phyloP scores from a whole-genome alignment of 2,113 vertebrate genomes.

The Gallinago paraguaiae region DNA sequence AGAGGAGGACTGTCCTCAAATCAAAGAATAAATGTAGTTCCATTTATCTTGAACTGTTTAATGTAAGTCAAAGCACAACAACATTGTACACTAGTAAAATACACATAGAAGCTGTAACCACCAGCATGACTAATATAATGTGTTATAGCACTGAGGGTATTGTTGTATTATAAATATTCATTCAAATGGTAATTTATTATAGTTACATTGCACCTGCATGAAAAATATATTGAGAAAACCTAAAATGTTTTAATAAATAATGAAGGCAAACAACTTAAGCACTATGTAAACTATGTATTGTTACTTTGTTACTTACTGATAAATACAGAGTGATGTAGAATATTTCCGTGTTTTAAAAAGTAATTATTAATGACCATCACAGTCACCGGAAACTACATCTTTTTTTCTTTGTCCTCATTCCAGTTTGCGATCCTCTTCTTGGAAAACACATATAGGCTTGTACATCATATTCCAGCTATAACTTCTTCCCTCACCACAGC shows the following conservation, averaged over 20 bases:
- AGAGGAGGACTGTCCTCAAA: neutral
- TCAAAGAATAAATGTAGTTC: neutral
- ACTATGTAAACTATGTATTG: accelerated
- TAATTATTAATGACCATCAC: neutral
- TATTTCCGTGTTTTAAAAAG: neutral
- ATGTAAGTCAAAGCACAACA: neutral
- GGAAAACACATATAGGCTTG: neutral
- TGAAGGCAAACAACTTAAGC: neutral
- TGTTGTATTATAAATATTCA: slow-evolving; percentile 22
- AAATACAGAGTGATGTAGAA: neutral
- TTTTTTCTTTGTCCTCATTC: neutral
- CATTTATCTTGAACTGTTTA: neutral
- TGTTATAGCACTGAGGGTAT: neutral
- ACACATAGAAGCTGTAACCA: neutral
- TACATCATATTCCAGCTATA: neutral
- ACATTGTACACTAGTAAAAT: neutral
- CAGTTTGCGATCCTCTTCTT: neutral
- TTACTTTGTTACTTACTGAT: neutral
- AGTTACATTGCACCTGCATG: neutral
- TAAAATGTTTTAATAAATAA: neutral
- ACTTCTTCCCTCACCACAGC: neutral
- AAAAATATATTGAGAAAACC: slow-evolving; percentile 9
- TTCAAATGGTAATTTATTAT: slow-evolving; percentile 14
- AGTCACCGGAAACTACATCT: neutral
- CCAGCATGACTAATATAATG: neutral